Evolutionary conservation across 2,888 invertebrate species (phyloP).

Genomic region (Odontocolon sp.): DNA sequence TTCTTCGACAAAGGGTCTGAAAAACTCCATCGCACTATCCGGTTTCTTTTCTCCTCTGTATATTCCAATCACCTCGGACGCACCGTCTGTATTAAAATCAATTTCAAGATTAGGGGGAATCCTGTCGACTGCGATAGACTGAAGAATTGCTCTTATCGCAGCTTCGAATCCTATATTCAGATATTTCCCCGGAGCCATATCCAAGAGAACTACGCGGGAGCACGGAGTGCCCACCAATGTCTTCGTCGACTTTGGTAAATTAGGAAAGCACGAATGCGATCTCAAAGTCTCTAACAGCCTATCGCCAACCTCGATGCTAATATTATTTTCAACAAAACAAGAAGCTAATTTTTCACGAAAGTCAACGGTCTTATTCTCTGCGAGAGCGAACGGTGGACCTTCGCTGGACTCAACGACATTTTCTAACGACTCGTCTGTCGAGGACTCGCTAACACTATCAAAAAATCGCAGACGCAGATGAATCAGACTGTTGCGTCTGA

Average conservation of each 20-base stretch:
- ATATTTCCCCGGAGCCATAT: conserved; percentile 42
- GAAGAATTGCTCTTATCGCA: conserved; percentile 24
- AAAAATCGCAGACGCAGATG: too few species aligned
- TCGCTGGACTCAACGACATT: too few species aligned
- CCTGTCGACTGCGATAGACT: not conserved
- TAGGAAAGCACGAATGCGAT: conserved; percentile 7
- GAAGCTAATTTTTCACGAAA: conserved; percentile 24
- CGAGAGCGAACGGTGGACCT: too few species aligned
- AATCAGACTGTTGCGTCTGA: too few species aligned
- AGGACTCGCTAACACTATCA: too few species aligned
- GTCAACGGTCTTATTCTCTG: not conserved
- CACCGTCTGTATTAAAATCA: conserved; percentile 57
- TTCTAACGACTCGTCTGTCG: too few species aligned
- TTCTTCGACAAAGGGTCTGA: conserved; percentile 39
- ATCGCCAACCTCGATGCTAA: not conserved
- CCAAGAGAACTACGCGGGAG: not conserved
- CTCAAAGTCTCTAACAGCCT: conserved; percentile 7
- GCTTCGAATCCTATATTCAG: conserved; percentile 48
- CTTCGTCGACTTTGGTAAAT: conserved; percentile 43
- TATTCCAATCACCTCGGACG: conserved; percentile 52
- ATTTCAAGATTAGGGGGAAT: conserved; percentile 35
- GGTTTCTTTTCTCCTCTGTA: conserved; percentile 54
- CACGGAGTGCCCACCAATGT: conserved; percentile 44
- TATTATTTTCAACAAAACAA: not conserved
- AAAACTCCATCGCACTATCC: conserved; percentile 27